These are phyloP conservation scores for Myotis yumanensis DNA, from an alignment of 2,113 vertebrate genomes.

Conservation along the genomic window DNA sequence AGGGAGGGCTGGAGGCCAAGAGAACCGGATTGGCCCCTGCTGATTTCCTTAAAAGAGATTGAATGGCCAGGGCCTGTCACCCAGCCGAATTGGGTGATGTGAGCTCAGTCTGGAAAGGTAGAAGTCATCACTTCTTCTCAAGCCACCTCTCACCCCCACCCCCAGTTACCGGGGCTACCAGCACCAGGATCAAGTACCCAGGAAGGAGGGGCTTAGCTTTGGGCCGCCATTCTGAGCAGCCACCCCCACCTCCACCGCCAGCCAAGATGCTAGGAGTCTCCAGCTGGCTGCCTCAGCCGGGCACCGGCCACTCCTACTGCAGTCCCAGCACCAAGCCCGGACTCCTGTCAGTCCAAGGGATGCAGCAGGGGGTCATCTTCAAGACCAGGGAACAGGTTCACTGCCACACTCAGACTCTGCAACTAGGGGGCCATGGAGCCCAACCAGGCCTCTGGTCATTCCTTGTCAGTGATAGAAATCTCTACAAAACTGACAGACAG, in stretches of 20 bases:
- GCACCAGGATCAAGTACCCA: background rate
- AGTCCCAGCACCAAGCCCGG: background rate
- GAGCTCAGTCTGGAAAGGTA: conserved; percentile 54
- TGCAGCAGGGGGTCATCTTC: background rate
- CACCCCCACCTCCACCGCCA: background rate
- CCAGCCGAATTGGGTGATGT: conserved; percentile 53
- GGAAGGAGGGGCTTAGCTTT: conserved; percentile 67
- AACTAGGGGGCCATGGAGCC: background rate
- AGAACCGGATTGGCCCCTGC: conserved; percentile 36
- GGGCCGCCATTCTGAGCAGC: conserved; percentile 63
- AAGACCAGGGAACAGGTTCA: background rate
- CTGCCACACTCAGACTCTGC: background rate
- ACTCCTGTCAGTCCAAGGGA: background rate
- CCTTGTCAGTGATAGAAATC: conserved; percentile 8
- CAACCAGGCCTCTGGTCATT: background rate
- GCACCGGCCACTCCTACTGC: background rate
- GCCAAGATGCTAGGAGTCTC: conserved; percentile 22
- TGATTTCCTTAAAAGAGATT: conserved; percentile 78
- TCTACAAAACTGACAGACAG: background rate
- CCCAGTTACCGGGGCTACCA: background rate
- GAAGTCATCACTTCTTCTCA: conserved; percentile 3
- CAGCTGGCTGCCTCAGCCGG: background rate
- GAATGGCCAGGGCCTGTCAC: conserved; percentile 29
- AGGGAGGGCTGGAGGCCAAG: conserved; percentile 78
- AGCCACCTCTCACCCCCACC: background rate